phyloP scores from a whole-genome alignment of 2,888 invertebrate genomes.

The Yponomeuta malinellus region DNA sequence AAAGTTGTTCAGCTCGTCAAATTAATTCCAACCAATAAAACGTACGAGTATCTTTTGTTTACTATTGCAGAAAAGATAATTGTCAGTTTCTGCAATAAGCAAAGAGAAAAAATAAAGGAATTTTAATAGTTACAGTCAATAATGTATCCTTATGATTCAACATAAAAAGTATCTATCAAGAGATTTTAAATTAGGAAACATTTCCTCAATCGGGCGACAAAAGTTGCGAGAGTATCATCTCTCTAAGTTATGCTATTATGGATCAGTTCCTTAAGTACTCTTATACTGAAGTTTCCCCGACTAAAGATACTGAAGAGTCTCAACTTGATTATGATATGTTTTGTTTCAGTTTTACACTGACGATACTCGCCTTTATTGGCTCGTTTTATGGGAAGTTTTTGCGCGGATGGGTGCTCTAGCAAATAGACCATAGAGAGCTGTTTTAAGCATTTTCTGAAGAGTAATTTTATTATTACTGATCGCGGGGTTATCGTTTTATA shows the following conservation, averaged over 20 bases:
- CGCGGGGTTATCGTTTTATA: no score
- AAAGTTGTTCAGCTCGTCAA: no score
- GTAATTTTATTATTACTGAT: no score
- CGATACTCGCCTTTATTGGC: neutral
- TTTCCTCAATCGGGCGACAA: neutral
- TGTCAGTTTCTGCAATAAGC: no score
- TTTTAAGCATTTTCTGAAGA: neutral
- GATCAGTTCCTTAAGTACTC: constrained; percentile 13
- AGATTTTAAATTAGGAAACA: neutral
- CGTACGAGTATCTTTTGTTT: no score
- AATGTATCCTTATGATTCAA: no score
- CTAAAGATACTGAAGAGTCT: neutral
- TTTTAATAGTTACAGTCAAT: no score
- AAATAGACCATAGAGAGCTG: neutral
- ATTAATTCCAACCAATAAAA: no score
- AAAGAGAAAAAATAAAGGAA: no score
- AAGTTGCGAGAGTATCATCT: neutral
- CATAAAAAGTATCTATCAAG: no score
- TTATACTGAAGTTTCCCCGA: neutral
- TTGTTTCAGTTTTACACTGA: neutral
- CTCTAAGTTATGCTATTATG: constrained; percentile 6
- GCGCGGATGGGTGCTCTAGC: neutral
- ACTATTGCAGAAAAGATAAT: no score
- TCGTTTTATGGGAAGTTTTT: neutral
- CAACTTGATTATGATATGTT: constrained; percentile 1